Percentiles rank a stretch among this genome's conserved stretches.
Evolutionary conservation across 2,888 invertebrate species (phyloP).

Genomic region (Phasia obesa): DNA sequence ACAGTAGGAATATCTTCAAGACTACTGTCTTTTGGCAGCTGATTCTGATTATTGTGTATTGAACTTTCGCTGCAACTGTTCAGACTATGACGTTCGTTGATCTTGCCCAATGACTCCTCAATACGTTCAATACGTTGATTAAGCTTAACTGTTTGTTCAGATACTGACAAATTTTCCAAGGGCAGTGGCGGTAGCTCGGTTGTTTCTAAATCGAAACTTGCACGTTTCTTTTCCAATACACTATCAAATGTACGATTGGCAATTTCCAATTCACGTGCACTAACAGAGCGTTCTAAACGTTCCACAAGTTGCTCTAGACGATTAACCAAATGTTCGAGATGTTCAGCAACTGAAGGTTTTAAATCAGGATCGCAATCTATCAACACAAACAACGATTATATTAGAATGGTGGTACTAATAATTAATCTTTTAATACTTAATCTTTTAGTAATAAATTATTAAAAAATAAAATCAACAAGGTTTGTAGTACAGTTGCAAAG

Average conservation of each 20-base stretch:
- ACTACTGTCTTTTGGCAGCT: constrained; percentile 72
- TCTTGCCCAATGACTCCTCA: constrained; percentile 75
- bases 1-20: constrained; percentile 78
- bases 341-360: constrained; percentile 83
- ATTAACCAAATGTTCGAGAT: constrained; percentile 87
- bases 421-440: too few relatives aligned
- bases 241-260: constrained; percentile 77
- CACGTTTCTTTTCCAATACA: constrained; percentile 76
- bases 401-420: background rate
- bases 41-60: constrained; percentile 60
- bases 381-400: constrained; percentile 13
- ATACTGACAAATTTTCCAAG: constrained; percentile 54
- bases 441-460: too few relatives aligned
- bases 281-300: constrained; percentile 86
- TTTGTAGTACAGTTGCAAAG: constrained; percentile 35
- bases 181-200: constrained; percentile 75
- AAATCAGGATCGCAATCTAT: constrained; percentile 84
- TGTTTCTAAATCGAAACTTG: constrained; percentile 76
- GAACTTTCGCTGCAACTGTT: constrained; percentile 70
- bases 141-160: constrained; percentile 72
- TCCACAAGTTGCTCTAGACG: constrained; percentile 89
- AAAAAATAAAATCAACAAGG: constrained; percentile 26
- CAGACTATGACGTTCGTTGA: constrained; percentile 76
- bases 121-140: constrained; percentile 76
- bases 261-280: constrained; percentile 78